Base-by-base conservation (phyloP, 2,888 invertebrate species). In the Amphipyra tragopoginis region DNA sequence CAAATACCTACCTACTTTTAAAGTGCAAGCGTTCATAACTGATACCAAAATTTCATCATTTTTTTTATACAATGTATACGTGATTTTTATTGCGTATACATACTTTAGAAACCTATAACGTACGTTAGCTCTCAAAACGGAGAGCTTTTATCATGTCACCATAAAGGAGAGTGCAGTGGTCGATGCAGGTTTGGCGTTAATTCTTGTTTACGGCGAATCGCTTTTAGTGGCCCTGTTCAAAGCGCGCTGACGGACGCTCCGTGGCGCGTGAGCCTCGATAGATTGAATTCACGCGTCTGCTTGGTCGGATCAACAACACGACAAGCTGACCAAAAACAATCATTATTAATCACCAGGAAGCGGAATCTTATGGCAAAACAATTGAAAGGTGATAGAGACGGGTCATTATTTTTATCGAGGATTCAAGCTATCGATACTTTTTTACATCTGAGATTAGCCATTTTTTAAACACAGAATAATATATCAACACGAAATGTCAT, bases 151-250 rank as follows among this genome's bases (percentile, higher is more conserved):
- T 90, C 89, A 87, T 87, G 87, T 89, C 90, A 84, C 89, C 85
- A 90, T 92, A 93, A 92, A 93, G 90, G 89, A 87, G 91, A 93
- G 92, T 93, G 92, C 92, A 89, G 84, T 83, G 88, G 88, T 90
- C 89, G 87, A 88, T 91, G 90, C 91, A 90, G 89, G 91, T 92
- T 91, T 87, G 89, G 90, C 88, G 86, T 89, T 93, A 92, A 93
- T 92, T 91, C 93, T 92, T 91, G 91, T 93, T 94, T 93, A 94
- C 92, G 90, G 88, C 92, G 88, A 90, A 86, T 90, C 90, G 92
- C 91, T 93, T 93, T 94, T 93, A 93, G 91, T 91, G 89, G 86
- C 84, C 75, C 81, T 90, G 89, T 89, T 87, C 85, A 82, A 85
- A 87, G 85, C 86, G 79, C 65, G 72, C 70, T 65, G 71, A 57